Evolutionary conservation across 2,797 vertebrate genomes (phyloP).

Genomic region (Chelon auratus): DNA sequence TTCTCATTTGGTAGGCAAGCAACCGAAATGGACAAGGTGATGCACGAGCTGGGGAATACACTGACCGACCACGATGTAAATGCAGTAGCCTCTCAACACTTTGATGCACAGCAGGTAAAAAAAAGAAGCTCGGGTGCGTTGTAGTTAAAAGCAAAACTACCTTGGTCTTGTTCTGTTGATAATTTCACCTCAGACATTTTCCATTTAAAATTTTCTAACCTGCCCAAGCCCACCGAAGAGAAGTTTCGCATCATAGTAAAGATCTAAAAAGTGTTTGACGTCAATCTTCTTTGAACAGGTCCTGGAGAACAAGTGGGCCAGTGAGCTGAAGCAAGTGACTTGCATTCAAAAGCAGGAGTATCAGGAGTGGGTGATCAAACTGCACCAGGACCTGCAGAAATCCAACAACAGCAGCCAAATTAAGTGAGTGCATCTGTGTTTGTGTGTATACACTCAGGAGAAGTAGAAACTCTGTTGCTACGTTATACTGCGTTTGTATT

Average conservation of each 20-base stretch:
- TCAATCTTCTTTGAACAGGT: slow-evolving; percentile 78
- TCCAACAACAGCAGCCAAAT: slow-evolving; percentile 91
- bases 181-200: background rate
- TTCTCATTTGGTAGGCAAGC: slow-evolving; percentile 85
- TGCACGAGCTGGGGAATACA: slow-evolving; percentile 95
- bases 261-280: background rate
- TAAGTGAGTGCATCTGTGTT: slow-evolving; percentile 79
- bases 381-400: slow-evolving; percentile 95
- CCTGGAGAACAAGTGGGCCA: slow-evolving; percentile 96
- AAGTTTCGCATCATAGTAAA: no score
- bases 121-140: background rate
- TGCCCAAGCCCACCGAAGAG: no score
- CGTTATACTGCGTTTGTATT: background rate
- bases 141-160: background rate
- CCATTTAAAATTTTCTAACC: background rate
- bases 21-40: slow-evolving; percentile 94
- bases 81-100: slow-evolving; percentile 94
- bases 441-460: background rate
- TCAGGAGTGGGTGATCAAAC: slow-evolving; percentile 98
- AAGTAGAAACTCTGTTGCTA: background rate
- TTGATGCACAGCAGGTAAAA: slow-evolving; percentile 94
- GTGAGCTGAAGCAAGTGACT: slow-evolving; percentile 94
- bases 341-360: slow-evolving; percentile 98
- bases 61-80: slow-evolving; percentile 97
- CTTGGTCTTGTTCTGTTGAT: background rate